Conservation (phyloP, 2,888 invertebrate genomes). For the Horisme vitalbata region DNA sequence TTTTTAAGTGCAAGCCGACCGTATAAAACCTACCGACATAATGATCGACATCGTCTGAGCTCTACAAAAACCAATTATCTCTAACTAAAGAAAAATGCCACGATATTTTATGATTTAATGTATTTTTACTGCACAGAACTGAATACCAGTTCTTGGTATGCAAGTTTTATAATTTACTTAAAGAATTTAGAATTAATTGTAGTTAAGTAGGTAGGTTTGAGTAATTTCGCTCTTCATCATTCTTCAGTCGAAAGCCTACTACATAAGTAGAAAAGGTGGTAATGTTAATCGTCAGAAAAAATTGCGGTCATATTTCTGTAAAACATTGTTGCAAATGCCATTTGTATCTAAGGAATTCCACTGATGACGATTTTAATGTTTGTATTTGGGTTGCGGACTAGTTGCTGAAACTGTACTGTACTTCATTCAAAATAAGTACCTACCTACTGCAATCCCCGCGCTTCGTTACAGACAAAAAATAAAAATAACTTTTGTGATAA, state of each 20-base stretch:
- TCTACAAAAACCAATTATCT: no score
- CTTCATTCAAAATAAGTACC: no score
- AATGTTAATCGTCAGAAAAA: conserved; percentile 15
- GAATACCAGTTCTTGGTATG: conserved; percentile 30
- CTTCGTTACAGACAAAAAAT: no score
- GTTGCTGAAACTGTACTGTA: no score
- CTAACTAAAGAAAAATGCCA: no score
- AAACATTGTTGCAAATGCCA: conserved; percentile 23
- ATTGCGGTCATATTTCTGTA: conserved; percentile 25
- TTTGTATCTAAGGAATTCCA: conserved; percentile 10
- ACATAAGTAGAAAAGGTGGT: no score
- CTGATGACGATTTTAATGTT: conserved; percentile 1
- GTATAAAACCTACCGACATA: no score
- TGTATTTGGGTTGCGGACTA: not conserved
- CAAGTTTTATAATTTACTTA: conserved; percentile 31
- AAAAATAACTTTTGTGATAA: no score
- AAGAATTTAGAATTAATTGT: conserved; percentile 20
- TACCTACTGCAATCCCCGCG: no score
- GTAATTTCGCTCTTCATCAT: no score
- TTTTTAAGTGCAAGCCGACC: no score
- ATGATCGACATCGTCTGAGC: no score
- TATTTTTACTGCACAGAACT: conserved; percentile 30
- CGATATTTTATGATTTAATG: conserved; percentile 23
- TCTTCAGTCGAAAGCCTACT: conserved; percentile 14
- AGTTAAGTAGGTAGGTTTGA: conserved; percentile 17